phyloP scores from a whole-genome alignment of 2,113 vertebrate species.

The Mastomys natalensis region DNA sequence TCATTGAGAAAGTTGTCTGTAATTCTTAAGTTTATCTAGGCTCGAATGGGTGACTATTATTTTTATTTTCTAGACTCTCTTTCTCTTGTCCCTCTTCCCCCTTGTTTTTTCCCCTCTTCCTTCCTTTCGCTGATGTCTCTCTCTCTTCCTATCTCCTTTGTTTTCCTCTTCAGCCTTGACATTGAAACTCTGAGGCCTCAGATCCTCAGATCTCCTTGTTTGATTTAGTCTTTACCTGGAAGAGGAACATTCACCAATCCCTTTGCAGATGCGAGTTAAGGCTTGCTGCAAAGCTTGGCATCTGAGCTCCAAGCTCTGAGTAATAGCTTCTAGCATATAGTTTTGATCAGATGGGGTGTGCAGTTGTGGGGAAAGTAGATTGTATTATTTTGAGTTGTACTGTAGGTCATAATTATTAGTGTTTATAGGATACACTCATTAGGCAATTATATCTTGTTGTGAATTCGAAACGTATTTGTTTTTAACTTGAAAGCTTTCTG shows the following conservation, averaged over 20 bases:
- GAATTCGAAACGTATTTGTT: slow-evolving; percentile 72
- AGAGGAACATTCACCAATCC: background rate
- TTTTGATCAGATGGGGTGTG: slow-evolving; percentile 61
- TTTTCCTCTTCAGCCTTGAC: background rate
- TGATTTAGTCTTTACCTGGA: slow-evolving; percentile 61
- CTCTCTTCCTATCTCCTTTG: background rate
- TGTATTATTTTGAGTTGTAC: slow-evolving; percentile 77
- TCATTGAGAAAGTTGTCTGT: slow-evolving; percentile 19
- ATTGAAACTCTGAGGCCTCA: background rate
- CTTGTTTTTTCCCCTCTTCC: background rate
- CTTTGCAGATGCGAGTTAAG: slow-evolving; percentile 65
- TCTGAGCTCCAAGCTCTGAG: slow-evolving; percentile 38
- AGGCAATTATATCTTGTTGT: slow-evolving; percentile 78
- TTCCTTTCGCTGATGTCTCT: background rate
- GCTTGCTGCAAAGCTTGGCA: slow-evolving; percentile 66
- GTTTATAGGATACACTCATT: slow-evolving; percentile 81
- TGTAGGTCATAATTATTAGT: slow-evolving; percentile 78
- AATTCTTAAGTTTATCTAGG: slow-evolving; percentile 19
- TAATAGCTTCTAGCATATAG: slow-evolving; percentile 55
- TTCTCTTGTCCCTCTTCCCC: background rate
- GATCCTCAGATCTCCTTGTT: background rate
- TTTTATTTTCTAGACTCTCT: background rate
- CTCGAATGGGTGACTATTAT: background rate
- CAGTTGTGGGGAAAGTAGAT: slow-evolving; percentile 69
- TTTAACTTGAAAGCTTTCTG: slow-evolving; percentile 69